phyloP scores from a whole-genome alignment of 1,140 invertebrate genomes.

The Caenorhabditis remanei region DNA sequence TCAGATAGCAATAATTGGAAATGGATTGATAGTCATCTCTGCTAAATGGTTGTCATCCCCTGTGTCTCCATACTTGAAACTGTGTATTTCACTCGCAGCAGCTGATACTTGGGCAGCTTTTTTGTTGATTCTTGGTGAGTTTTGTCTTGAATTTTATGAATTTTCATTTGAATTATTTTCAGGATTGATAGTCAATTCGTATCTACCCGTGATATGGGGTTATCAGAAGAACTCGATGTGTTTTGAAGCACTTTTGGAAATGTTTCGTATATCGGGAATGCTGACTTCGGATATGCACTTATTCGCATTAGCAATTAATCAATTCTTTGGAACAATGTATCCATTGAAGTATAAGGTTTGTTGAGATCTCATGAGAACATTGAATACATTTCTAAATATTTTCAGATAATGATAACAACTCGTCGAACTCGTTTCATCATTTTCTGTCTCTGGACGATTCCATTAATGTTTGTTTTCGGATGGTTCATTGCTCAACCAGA shows the following conservation, averaged over 20 bases:
- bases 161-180: conserved; percentile 24
- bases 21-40: conserved; percentile 69
- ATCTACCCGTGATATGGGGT: conserved; percentile 71
- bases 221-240: conserved; percentile 48
- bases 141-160: neutral
- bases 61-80: conserved; percentile 70
- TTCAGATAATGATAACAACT: conserved; percentile 72
- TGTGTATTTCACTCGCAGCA: conserved; percentile 71
- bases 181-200: conserved; percentile 72
- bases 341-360: conserved; percentile 72
- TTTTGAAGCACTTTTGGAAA: conserved; percentile 57
- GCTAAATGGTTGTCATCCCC: conserved; percentile 66
- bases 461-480: conserved; percentile 64
- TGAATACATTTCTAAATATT: neutral
- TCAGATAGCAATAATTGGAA: conserved; percentile 70
- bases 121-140: conserved; percentile 68
- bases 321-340: conserved; percentile 72
- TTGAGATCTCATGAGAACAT: neutral
- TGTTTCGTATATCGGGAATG: conserved; percentile 73
- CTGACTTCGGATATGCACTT: conserved; percentile 73
- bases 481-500: conserved; percentile 62
- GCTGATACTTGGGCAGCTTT: conserved; percentile 71
- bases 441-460: conserved; percentile 68
- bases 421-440: conserved; percentile 69
- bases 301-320: conserved; percentile 73